A percentile compares a stretch with the other conserved stretches of the same genome.
Conservation (phyloP, 1,140 invertebrate genomes). For the Pentalonia nigronervosa region DNA sequence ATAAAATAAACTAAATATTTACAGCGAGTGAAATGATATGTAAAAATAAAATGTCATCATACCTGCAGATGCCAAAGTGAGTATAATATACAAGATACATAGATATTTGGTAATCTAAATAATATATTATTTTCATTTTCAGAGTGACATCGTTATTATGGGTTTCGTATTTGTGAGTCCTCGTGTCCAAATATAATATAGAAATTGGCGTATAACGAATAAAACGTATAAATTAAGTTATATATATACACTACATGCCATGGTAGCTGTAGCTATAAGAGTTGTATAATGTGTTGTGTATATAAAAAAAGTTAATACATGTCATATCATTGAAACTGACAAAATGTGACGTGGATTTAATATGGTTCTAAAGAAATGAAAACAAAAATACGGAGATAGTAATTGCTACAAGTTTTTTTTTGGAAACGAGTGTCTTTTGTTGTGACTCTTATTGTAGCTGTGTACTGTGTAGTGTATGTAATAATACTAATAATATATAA, state of each 20-base stretch:
- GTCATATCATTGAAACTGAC: neutral
- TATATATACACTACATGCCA: neutral
- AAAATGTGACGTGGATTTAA: neutral
- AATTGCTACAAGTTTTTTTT: neutral
- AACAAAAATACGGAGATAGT: neutral
- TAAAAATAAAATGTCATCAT: neutral
- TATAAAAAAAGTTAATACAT: neutral
- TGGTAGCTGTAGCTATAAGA: neutral
- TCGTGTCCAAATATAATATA: neutral
- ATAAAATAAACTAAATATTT: neutral
- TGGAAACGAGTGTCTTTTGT: neutral
- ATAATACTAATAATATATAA: constrained; percentile 15
- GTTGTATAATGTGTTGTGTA: neutral
- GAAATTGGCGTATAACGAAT: neutral
- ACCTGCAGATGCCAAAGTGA: neutral
- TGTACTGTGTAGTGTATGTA: neutral
- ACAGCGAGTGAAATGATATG: neutral
- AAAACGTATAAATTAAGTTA: constrained; percentile 4
- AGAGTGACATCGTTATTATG: neutral
- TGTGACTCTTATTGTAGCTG: neutral
- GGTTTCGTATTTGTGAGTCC: neutral
- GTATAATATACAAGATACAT: neutral
- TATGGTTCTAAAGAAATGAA: neutral
- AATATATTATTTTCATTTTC: neutral
- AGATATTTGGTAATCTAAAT: neutral